A percentile compares a stretch with the other conserved stretches of the same genome.
phyloP scores from a whole-genome alignment of 2,797 vertebrate species.

The Buphagus erythrorhynchus region DNA sequence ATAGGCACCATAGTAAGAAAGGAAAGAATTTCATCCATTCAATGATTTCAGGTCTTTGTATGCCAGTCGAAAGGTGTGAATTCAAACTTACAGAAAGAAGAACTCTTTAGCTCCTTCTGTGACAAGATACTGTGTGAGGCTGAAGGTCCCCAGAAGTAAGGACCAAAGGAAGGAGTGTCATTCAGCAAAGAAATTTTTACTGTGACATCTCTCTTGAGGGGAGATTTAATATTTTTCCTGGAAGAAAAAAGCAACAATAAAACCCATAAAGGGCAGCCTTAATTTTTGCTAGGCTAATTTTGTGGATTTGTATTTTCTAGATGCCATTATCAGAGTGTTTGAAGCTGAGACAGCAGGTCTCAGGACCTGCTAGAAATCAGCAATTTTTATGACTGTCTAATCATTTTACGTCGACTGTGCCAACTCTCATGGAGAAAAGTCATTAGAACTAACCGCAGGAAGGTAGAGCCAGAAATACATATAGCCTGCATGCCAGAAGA shows the following conservation, averaged over 20 bases:
- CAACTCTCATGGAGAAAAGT: neutral
- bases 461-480: neutral
- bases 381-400: neutral
- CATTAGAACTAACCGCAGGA: neutral
- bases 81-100: neutral
- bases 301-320: neutral
- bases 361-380: neutral
- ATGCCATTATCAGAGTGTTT: neutral
- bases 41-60: neutral
- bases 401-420: neutral
- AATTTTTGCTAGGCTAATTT: neutral
- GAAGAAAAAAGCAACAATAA: neutral
- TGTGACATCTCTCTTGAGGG: neutral
- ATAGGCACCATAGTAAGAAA: neutral
- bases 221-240: neutral
- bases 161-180: neutral
- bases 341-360: neutral
- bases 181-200: neutral
- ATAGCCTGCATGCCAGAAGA: neutral
- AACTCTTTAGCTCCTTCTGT: neutral
- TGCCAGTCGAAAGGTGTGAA: neutral
- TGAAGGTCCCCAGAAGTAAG: neutral
- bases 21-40: neutral
- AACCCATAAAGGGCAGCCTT: neutral
- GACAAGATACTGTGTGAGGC: neutral